Evolutionary conservation across 2,888 invertebrate genomes (phyloP).

Genomic region (Norana najaformis): DNA sequence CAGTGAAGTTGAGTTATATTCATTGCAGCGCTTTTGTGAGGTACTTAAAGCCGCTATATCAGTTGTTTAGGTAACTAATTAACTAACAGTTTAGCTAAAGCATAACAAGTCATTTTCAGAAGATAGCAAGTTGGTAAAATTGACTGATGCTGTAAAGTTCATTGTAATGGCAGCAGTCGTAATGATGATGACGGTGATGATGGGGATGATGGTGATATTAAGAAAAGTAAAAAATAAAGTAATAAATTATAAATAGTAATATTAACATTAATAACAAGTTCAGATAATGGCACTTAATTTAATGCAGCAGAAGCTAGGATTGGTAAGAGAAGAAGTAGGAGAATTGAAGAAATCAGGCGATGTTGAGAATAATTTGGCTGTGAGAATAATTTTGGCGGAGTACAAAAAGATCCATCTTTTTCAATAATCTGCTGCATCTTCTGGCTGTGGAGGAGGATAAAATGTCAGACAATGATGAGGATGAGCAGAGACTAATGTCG

Average conservation of each 20-base stretch:
- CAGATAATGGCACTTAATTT: neutral
- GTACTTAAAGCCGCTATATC: too few relatives aligned
- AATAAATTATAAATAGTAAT: neutral
- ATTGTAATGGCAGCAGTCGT: neutral
- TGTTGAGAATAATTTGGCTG: conserved; percentile 7
- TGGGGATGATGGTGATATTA: neutral
- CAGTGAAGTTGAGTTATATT: too few relatives aligned
- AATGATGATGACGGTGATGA: neutral
- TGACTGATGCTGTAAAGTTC: neutral
- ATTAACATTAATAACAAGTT: neutral
- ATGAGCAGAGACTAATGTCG: neutral
- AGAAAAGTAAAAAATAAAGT: neutral
- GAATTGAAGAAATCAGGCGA: neutral
- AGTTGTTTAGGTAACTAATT: too few relatives aligned
- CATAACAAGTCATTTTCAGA: neutral
- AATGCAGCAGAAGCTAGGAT: neutral
- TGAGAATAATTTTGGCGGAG: too few relatives aligned
- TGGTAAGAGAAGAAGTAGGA: neutral
- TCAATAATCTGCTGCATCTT: too few relatives aligned
- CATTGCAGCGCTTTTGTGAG: too few relatives aligned
- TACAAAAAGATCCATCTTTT: too few relatives aligned
- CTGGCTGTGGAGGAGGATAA: neutral
- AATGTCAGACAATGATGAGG: neutral
- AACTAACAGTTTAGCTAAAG: too few relatives aligned
- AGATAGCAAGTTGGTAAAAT: neutral